These are phyloP conservation scores for Papilio polytes DNA, from an alignment of 1,140 invertebrate genomes.

Conservation along the genomic window DNA sequence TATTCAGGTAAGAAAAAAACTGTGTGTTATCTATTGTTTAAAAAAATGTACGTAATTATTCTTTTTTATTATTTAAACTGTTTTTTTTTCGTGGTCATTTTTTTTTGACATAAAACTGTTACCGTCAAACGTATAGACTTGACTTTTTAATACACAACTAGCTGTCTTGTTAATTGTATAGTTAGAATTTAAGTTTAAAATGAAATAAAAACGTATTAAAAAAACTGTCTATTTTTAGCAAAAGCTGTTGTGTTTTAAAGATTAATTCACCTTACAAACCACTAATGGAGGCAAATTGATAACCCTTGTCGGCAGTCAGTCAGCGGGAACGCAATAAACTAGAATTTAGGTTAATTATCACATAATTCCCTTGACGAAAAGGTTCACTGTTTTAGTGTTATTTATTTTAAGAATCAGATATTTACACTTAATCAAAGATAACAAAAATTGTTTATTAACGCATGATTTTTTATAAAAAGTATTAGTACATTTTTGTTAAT, in stretches of 20 bases:
- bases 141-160: constrained; percentile 18
- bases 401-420: background rate
- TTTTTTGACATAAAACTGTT: constrained; percentile 23
- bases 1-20: too few species aligned
- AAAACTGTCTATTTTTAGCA: background rate
- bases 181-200: constrained; percentile 31
- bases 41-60: background rate
- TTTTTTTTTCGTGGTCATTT: background rate
- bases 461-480: too few species aligned
- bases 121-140: constrained; percentile 28
- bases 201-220: background rate
- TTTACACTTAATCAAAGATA: background rate
- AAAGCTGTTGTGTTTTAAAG: constrained; percentile 2
- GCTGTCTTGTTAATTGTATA: constrained; percentile 28
- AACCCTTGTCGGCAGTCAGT: constrained; percentile 19
- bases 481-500: too few species aligned
- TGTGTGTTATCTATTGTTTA: too few species aligned
- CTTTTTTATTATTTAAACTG: background rate
- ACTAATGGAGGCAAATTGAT: constrained; percentile 14
- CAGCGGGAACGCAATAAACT: constrained; percentile 14
- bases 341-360: constrained; percentile 16
- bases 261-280: constrained; percentile 7
- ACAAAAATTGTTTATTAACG: too few species aligned
- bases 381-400: constrained; percentile 3
- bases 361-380: constrained; percentile 8